Evolutionary conservation across 2,113 vertebrate genomes (phyloP).

Genomic region (Bagarius yarrelli): DNA sequence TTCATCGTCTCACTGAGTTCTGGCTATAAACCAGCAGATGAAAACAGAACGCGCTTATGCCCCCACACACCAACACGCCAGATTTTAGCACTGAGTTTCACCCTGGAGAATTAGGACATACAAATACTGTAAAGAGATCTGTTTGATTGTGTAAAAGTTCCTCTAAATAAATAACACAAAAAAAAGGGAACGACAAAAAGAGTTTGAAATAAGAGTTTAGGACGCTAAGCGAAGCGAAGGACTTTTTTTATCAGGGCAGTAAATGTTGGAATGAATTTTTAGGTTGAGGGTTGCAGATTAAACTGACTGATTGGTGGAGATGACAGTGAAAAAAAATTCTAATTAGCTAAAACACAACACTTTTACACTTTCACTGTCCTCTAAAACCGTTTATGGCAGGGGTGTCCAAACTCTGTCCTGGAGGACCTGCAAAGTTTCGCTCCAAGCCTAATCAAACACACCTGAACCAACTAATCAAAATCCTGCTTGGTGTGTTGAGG

Average conservation of each 20-base stretch:
- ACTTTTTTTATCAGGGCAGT: conserved; percentile 40
- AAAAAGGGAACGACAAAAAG: background rate
- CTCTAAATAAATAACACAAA: background rate
- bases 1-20: conserved; percentile 13
- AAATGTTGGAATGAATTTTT: conserved; percentile 58
- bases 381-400: too few species aligned
- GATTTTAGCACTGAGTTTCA: conserved; percentile 39
- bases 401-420: too few species aligned
- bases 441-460: too few species aligned
- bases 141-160: conserved; percentile 28
- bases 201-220: background rate
- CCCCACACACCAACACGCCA: conserved; percentile 1
- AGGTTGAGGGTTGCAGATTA: background rate
- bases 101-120: conserved; percentile 19
- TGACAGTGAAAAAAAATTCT: conserved; percentile 38
- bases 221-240: conserved; percentile 55
- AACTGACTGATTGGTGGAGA: background rate
- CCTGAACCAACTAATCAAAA: too few species aligned
- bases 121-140: conserved; percentile 32
- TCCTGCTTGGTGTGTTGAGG: too few species aligned
- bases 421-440: too few species aligned
- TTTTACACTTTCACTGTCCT: conserved; percentile 14
- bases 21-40: conserved; percentile 27
- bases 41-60: conserved; percentile 23
- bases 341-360: conserved; percentile 40